Evolutionary conservation across 1,140 invertebrate species (phyloP).

Genomic region (Drosophila novamexicana): DNA sequence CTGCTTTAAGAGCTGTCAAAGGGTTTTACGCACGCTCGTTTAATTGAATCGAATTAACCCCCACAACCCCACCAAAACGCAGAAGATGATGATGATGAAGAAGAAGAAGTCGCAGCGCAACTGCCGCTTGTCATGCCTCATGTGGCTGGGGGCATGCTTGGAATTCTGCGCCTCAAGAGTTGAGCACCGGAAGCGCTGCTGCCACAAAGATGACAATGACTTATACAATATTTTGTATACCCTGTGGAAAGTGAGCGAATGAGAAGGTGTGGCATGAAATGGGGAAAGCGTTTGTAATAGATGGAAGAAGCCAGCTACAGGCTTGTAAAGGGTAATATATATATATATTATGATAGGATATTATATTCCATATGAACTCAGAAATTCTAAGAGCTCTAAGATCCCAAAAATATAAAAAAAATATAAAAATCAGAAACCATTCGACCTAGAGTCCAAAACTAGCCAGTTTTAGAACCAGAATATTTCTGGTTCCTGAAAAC

Average conservation of each 20-base stretch:
- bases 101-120: background rate
- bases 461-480: too few species aligned
- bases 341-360: too few species aligned
- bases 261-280: background rate
- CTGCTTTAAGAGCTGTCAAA: conserved; percentile 48
- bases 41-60: conserved; percentile 81
- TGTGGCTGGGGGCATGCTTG: conserved; percentile 58
- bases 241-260: background rate
- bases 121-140: conserved; percentile 57
- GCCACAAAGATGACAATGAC: conserved; percentile 58
- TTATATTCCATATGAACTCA: too few species aligned
- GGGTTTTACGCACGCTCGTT: conserved; percentile 52
- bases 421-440: too few species aligned
- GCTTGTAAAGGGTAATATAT: too few species aligned
- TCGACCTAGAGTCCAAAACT: too few species aligned
- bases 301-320: too few species aligned
- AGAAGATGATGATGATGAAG: background rate
- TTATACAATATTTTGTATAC: conserved; percentile 27
- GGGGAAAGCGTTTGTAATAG: background rate
- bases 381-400: too few species aligned
- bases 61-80: conserved; percentile 34
- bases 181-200: conserved; percentile 63
- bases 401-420: too few species aligned
- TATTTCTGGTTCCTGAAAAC: too few species aligned
- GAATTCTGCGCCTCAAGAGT: conserved; percentile 48